Evolutionary conservation across 2,888 invertebrate genomes (phyloP).

Genomic region (Anarsia innoxiella): DNA sequence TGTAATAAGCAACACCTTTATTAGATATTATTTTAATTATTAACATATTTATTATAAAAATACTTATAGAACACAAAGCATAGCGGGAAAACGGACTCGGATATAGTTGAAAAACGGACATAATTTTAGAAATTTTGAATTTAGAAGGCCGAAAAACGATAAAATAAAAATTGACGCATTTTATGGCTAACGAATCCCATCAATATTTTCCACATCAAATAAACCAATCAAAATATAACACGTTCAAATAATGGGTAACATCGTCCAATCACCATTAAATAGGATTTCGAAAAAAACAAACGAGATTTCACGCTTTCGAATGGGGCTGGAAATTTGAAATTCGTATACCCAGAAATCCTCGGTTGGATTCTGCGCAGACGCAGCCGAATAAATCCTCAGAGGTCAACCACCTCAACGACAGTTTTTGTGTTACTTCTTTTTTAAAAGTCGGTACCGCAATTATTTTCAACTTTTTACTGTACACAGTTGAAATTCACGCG

Average conservation of each 20-base stretch:
- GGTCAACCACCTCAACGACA: constrained; percentile 55
- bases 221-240: neutral
- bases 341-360: constrained; percentile 61
- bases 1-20: too few relatives aligned
- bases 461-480: constrained; percentile 64
- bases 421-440: constrained; percentile 64
- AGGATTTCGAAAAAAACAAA: constrained; percentile 11
- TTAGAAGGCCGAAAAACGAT: too few relatives aligned
- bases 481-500: constrained; percentile 32
- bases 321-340: constrained; percentile 70
- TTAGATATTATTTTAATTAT: too few relatives aligned
- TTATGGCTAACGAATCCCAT: too few relatives aligned
- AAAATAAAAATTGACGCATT: too few relatives aligned
- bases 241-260: constrained; percentile 1
- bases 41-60: too few relatives aligned
- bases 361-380: constrained; percentile 29
- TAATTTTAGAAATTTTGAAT: too few relatives aligned
- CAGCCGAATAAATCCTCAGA: constrained; percentile 55
- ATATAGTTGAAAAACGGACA: too few relatives aligned
- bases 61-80: too few relatives aligned
- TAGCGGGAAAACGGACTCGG: too few relatives aligned
- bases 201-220: too few relatives aligned
- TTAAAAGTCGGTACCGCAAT: constrained; percentile 54
- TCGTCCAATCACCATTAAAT: constrained; percentile 11
- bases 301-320: constrained; percentile 47